Conservation (phyloP, 2,888 invertebrate species). For the Nomada fucata region DNA sequence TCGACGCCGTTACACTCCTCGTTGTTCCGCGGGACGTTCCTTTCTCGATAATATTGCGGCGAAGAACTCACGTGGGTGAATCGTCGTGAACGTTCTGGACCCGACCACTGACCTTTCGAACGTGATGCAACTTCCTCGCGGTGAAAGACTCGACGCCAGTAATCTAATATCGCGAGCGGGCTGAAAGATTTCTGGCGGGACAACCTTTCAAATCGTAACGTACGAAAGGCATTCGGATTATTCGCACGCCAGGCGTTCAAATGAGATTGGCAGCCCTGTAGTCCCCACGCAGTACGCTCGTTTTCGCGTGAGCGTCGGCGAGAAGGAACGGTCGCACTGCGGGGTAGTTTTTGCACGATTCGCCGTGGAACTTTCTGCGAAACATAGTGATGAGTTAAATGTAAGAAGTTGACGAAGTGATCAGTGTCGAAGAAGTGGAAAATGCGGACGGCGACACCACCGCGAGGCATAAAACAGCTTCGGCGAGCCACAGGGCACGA, state of each 20-base stretch:
- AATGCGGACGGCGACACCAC: conserved; percentile 73
- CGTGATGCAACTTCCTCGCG: conserved; percentile 50
- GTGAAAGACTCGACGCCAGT: conserved; percentile 43
- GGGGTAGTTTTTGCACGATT: background rate
- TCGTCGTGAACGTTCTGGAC: conserved; percentile 24
- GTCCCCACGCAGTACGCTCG: conserved; percentile 1
- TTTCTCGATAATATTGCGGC: background rate
- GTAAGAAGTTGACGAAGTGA: conserved; percentile 25
- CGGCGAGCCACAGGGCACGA: conserved; percentile 62
- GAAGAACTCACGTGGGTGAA: conserved; percentile 55
- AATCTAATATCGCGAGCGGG: conserved; percentile 20
- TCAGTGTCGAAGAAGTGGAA: conserved; percentile 16
- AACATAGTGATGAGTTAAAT: conserved; percentile 23
- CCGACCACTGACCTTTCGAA: conserved; percentile 60
- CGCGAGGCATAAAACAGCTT: conserved; percentile 70
- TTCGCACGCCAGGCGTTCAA: conserved; percentile 1
- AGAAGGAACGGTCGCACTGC: background rate
- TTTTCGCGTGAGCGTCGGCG: background rate
- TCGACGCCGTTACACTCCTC: background rate
- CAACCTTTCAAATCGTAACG: conserved; percentile 27
- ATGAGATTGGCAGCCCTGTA: background rate
- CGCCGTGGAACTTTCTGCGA: background rate
- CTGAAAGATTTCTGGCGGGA: conserved; percentile 29
- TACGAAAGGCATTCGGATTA: conserved; percentile 1
- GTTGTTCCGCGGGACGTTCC: background rate